A percentile compares a stretch with the other conserved stretches of the same genome.
phyloP scores from a whole-genome alignment of 2,113 vertebrate species.

The Scatophagus argus region DNA sequence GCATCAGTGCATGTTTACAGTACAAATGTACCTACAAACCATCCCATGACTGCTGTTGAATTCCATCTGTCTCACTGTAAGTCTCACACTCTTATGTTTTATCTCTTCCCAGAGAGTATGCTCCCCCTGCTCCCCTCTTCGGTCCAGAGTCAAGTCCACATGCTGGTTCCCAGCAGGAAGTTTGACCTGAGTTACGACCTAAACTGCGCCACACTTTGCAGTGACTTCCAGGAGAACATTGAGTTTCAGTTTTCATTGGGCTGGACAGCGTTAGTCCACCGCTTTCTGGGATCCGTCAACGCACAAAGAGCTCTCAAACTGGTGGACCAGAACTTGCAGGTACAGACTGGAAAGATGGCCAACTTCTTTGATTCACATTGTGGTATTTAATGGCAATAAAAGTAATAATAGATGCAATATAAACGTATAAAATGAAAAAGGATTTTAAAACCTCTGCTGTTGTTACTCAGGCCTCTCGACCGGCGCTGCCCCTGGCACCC shows the following conservation, averaged over 20 bases:
- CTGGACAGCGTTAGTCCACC: slow-evolving; percentile 91
- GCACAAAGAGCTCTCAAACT: slow-evolving; percentile 89
- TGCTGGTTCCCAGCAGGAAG: slow-evolving; percentile 90
- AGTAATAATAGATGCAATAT: not conserved
- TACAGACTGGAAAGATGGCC: slow-evolving; percentile 61
- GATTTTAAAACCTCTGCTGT: not conserved
- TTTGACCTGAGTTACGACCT: slow-evolving; percentile 98
- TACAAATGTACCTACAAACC: not conserved
- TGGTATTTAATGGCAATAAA: not conserved
- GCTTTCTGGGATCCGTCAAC: slow-evolving; percentile 91
- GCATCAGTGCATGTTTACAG: not conserved
- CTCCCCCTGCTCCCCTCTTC: slow-evolving; percentile 90
- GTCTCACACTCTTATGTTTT: not conserved
- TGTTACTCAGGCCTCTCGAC: slow-evolving; percentile 83
- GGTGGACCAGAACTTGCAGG: slow-evolving; percentile 88
- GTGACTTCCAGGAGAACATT: slow-evolving; percentile 97
- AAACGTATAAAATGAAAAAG: not conserved
- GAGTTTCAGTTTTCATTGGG: slow-evolving; percentile 95
- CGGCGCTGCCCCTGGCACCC: slow-evolving; percentile 76
- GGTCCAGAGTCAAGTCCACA: slow-evolving; percentile 88
- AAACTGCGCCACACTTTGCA: slow-evolving; percentile 93
- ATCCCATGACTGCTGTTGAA: not conserved
- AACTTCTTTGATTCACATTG: not conserved
- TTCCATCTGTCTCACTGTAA: not conserved
- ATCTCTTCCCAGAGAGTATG: slow-evolving; percentile 88